Conservation (phyloP, 2,888 invertebrate genomes). For the Sympetrum striolatum region DNA sequence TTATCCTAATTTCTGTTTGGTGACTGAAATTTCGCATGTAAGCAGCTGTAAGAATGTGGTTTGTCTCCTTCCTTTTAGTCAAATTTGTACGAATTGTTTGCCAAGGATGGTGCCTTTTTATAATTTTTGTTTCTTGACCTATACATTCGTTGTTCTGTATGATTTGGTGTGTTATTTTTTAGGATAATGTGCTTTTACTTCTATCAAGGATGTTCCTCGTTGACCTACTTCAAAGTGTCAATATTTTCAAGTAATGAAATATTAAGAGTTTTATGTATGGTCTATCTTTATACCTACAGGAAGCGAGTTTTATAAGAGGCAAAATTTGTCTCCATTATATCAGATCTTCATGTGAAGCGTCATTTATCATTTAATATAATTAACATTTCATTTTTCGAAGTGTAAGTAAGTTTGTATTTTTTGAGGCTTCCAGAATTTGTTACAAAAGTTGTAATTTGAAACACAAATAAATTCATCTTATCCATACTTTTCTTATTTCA, state of each 20-base stretch:
- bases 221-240: constrained; percentile 10
- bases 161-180: constrained; percentile 17
- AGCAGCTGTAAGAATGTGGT: background rate
- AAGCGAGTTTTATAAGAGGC: background rate
- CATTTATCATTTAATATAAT: constrained; percentile 1
- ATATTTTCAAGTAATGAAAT: background rate
- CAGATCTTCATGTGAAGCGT: background rate
- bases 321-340: background rate
- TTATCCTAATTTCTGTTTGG: background rate
- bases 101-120: background rate
- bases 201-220: background rate
- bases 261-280: background rate
- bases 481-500: background rate
- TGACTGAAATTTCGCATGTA: background rate
- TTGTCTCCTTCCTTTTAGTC: background rate
- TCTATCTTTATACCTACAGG: background rate
- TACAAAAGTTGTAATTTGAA: constrained; percentile 4
- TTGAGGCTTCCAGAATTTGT: constrained; percentile 37
- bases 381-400: constrained; percentile 1
- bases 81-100: background rate
- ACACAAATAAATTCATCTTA: constrained; percentile 3
- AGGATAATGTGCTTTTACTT: constrained; percentile 11
- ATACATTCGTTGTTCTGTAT: background rate
- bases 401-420: constrained; percentile 28
- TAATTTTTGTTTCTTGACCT: background rate